phyloP scores from a whole-genome alignment of 2,797 vertebrate genomes.

The Sebastes minor region DNA sequence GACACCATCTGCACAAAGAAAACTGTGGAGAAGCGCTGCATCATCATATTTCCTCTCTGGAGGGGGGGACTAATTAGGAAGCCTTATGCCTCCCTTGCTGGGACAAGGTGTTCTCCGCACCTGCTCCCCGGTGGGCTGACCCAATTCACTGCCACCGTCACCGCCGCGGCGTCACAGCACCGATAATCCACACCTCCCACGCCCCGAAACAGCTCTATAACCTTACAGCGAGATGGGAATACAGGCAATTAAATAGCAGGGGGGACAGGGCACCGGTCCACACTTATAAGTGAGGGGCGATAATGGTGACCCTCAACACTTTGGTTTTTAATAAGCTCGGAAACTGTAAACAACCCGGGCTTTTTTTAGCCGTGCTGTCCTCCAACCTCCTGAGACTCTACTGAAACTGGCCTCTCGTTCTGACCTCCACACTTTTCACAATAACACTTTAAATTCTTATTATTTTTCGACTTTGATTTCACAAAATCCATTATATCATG shows the following conservation, averaged over 20 bases:
- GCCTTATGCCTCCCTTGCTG: conserved; percentile 53
- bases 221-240: background rate
- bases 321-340: conserved; percentile 26
- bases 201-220: background rate
- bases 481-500: background rate
- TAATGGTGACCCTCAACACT: background rate
- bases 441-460: background rate
- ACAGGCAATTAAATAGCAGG: conserved; percentile 31
- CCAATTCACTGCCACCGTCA: conserved; percentile 65
- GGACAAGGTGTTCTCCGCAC: conserved; percentile 70
- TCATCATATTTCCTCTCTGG: conserved; percentile 68
- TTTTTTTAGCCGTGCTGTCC: background rate
- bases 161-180: background rate
- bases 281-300: background rate
- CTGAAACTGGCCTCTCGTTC: background rate
- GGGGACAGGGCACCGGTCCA: background rate
- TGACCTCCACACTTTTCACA: background rate
- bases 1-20: conserved; percentile 67
- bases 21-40: conserved; percentile 46
- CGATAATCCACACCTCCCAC: conserved; percentile 14
- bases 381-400: background rate
- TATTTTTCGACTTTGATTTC: background rate
- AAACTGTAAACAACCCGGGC: background rate
- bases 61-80: conserved; percentile 67
- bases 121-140: conserved; percentile 74